These are phyloP conservation scores for Pedionomus torquatus DNA, from an alignment of 2,113 vertebrate genomes.

Conservation along the genomic window DNA sequence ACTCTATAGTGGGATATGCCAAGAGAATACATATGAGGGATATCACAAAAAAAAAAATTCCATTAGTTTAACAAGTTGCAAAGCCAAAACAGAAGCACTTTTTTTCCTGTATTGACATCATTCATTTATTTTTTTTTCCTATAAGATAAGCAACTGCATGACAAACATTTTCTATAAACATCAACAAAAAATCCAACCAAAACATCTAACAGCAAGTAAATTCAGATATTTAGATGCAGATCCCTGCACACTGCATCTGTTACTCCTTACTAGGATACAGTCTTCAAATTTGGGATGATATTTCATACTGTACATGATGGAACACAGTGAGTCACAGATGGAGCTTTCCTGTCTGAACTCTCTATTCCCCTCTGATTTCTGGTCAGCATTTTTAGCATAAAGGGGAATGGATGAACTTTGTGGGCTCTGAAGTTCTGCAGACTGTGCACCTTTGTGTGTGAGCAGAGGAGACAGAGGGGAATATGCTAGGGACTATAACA, in stretches of 20 bases:
- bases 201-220: neutral
- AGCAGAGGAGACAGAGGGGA: neutral
- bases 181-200: neutral
- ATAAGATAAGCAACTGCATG: neutral
- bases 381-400: slow-evolving; percentile 35
- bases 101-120: neutral
- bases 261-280: neutral
- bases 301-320: neutral
- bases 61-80: slow-evolving; percentile 38
- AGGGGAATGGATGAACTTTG: neutral
- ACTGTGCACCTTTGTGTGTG: neutral
- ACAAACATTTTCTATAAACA: neutral
- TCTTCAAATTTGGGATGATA: neutral
- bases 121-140: neutral
- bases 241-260: neutral
- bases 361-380: slow-evolving; percentile 25
- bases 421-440: neutral
- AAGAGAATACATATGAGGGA: slow-evolving; percentile 39
- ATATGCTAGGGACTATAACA: neutral
- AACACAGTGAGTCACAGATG: neutral
- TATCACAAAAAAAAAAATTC: neutral
- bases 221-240: neutral
- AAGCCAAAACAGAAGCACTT: neutral
- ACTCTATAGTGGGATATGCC: neutral
- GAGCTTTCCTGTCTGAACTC: slow-evolving; percentile 29